A percentile compares a stretch with the other conserved stretches of the same genome.
Evolutionary conservation across 2,888 invertebrate genomes (phyloP).

Genomic region (Agrochola lychnidis): DNA sequence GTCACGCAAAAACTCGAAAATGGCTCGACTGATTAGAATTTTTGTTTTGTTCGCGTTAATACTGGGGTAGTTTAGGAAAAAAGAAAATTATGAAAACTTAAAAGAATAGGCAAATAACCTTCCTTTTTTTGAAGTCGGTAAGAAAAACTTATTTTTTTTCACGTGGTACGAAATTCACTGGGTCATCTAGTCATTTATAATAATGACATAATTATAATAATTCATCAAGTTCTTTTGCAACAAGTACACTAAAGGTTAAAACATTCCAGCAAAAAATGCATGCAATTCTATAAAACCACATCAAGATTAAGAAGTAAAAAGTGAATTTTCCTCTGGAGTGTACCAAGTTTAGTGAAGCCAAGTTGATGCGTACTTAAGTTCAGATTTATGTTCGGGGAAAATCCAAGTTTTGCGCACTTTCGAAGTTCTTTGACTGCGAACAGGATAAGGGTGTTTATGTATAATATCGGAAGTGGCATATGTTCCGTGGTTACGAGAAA

Average conservation of each 20-base stretch:
- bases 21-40: too few relatives aligned
- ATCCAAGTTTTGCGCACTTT: slow-evolving; percentile 59
- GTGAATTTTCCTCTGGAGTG: slow-evolving; percentile 25
- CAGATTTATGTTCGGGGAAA: slow-evolving; percentile 60
- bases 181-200: too few relatives aligned
- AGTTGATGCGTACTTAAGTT: slow-evolving; percentile 61
- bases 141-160: too few relatives aligned
- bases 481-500: slow-evolving; percentile 35
- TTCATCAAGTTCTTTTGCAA: neutral
- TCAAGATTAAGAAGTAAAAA: slow-evolving; percentile 33
- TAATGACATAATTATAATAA: neutral
- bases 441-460: slow-evolving; percentile 41
- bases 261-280: neutral
- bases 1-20: too few relatives aligned
- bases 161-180: too few relatives aligned
- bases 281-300: slow-evolving; percentile 16
- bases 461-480: slow-evolving; percentile 53
- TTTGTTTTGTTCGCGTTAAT: too few relatives aligned
- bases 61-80: too few relatives aligned
- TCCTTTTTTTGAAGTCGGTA: too few relatives aligned
- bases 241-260: too few relatives aligned
- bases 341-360: slow-evolving; percentile 45
- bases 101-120: too few relatives aligned
- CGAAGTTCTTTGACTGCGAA: slow-evolving; percentile 41
- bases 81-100: too few relatives aligned